phyloP scores from a whole-genome alignment of 2,113 vertebrate genomes.

The Heteronetta atricapilla region DNA sequence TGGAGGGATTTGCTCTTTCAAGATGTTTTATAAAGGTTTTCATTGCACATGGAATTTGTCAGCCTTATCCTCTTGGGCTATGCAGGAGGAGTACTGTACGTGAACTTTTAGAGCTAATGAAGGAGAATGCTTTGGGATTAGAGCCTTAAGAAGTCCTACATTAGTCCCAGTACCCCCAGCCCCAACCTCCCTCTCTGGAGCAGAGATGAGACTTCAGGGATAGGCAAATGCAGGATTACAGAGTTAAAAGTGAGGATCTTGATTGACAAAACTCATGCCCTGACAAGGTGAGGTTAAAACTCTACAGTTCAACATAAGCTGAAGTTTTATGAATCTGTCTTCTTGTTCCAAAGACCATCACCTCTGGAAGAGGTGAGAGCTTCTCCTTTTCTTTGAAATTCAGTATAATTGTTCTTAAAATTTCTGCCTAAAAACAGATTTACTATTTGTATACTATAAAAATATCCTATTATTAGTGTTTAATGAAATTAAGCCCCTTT shows the following conservation, averaged over 20 bases:
- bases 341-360: background rate
- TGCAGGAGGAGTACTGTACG: background rate
- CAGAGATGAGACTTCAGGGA: background rate
- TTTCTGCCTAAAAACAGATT: background rate
- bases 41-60: constrained; percentile 27
- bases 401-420: background rate
- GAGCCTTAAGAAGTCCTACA: background rate
- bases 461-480: background rate
- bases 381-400: background rate
- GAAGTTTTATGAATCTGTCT: background rate
- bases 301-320: background rate
- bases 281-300: background rate
- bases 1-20: background rate
- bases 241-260: background rate
- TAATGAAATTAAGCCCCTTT: background rate
- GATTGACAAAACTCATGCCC: background rate
- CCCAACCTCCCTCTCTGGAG: background rate
- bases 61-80: background rate
- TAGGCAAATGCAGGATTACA: background rate
- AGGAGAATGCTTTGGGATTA: background rate
- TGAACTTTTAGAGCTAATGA: background rate
- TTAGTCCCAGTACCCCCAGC: background rate
- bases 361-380: background rate
- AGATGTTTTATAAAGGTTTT: background rate
- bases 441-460: background rate